Evolutionary conservation across 2,797 vertebrate species (phyloP), one percentile per base, ranked within the genome.

Genomic region (Sebastiscus tertius): DNA sequence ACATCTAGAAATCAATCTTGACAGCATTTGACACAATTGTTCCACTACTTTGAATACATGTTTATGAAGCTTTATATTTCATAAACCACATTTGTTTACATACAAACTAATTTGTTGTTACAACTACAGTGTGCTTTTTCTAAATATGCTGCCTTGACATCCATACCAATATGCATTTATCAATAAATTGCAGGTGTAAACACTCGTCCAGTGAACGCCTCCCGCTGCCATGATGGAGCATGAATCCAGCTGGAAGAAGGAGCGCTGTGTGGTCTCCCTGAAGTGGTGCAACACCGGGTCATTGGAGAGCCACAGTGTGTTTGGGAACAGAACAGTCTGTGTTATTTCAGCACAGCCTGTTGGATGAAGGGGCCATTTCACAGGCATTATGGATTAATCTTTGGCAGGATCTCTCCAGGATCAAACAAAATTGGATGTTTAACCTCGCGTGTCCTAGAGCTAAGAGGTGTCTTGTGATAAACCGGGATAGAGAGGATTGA

Each of bases 311-410:
- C 86, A 71, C 87, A 66, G 81, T n/a, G 1, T 82, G 86, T 87
- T 84, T 88, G 87, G 88, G 86, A 84, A 89, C 83, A 80, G 79
- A 84, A 75, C 85, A 82, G 80, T 80, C 80, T 87, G 85, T 83
- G 89, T 87, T 87, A 83, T 92, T 94, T 89, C 82, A 88, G 85
- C 83, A 68, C 85, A 91, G 89, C 84, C 75, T 84, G 86, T 82
- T 91, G 88, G 89, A 92, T 92, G 82, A 88, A 86, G 85, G 73
- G 73, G 80, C 81, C 87, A 84, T 91, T 92, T 93, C 85, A 89
- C 81, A 85, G 87, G 84, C 83, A 89, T 84, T 85, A 88, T 90
- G 87, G 88, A 92, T 93, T 91, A 88, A 91, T 93, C 81, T 93
- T 85, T 93, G 89, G 86, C 85, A 88, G 87, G 49, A 90, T 91